A percentile compares a stretch with the other conserved stretches of the same genome.
Conservation (phyloP, 2,888 invertebrate species). For the Drosophila sordidula region DNA sequence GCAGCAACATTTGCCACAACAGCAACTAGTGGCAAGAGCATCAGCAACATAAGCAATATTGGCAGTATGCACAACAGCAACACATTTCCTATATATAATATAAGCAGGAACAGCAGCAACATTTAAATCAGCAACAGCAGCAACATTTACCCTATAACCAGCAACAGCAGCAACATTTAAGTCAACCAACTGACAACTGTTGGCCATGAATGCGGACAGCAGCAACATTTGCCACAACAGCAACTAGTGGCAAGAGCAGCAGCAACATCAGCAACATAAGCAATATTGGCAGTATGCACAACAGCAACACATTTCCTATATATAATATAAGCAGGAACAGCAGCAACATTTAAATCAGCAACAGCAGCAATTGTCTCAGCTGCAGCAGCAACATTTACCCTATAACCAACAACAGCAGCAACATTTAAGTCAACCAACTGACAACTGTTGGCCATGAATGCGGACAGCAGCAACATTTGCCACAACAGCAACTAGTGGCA, state of each 20-base stretch:
- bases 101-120: background rate
- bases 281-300: background rate
- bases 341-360: too few species aligned
- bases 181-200: conserved; percentile 47
- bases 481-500: conserved; percentile 1
- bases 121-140: background rate
- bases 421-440: too few species aligned
- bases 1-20: conserved; percentile 2
- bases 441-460: conserved; percentile 52
- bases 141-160: background rate
- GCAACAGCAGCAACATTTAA: background rate
- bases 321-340: too few species aligned
- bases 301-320: too few species aligned
- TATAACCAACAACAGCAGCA: too few species aligned
- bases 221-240: conserved; percentile 2
- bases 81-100: too few species aligned
- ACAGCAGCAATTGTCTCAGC: too few species aligned
- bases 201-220: conserved; percentile 44
- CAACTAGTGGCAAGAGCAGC: background rate
- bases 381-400: too few species aligned
- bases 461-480: conserved; percentile 9
- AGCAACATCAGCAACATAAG: background rate
- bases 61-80: background rate
- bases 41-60: background rate
- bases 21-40: conserved; percentile 4